These are phyloP conservation scores for Odontocerum albicorne DNA, from an alignment of 2,888 invertebrate genomes.

Conservation along the genomic window DNA sequence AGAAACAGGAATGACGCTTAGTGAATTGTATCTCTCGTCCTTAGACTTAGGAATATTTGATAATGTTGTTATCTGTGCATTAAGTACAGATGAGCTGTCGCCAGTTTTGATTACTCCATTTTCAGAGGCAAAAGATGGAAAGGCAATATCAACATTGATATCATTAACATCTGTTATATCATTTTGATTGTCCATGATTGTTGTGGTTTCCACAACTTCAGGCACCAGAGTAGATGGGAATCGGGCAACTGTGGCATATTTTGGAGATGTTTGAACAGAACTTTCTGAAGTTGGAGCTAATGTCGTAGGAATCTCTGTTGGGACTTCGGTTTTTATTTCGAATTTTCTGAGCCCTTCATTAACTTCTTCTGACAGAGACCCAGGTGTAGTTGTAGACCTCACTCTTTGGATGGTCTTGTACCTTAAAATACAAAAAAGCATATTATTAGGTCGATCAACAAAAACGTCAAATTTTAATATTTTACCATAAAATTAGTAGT, in stretches of 20 bases:
- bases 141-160: constrained; percentile 29
- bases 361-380: constrained; percentile 12
- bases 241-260: constrained; percentile 24
- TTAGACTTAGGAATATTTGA: constrained; percentile 33
- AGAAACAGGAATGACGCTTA: constrained; percentile 43
- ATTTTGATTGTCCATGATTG: constrained; percentile 17
- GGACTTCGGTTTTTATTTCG: constrained; percentile 7
- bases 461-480: too few relatives aligned
- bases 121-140: constrained; percentile 33
- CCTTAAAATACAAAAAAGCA: constrained; percentile 20
- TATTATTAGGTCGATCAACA: too few relatives aligned
- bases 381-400: constrained; percentile 29
- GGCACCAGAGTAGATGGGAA: constrained; percentile 17
- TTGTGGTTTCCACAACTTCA: constrained; percentile 23
- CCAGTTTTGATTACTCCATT: constrained; percentile 30
- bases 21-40: constrained; percentile 39
- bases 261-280: constrained; percentile 16
- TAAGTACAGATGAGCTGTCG: constrained; percentile 28
- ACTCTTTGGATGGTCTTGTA: constrained; percentile 35
- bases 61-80: constrained; percentile 31
- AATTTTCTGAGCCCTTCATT: constrained; percentile 1
- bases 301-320: constrained; percentile 22
- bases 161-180: constrained; percentile 28
- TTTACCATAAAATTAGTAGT: too few relatives aligned
- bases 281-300: constrained; percentile 18